Evolutionary conservation across 2,888 invertebrate species (phyloP), one percentile per base, ranked within the genome.

Genomic region (Chrysolina haemoptera): DNA sequence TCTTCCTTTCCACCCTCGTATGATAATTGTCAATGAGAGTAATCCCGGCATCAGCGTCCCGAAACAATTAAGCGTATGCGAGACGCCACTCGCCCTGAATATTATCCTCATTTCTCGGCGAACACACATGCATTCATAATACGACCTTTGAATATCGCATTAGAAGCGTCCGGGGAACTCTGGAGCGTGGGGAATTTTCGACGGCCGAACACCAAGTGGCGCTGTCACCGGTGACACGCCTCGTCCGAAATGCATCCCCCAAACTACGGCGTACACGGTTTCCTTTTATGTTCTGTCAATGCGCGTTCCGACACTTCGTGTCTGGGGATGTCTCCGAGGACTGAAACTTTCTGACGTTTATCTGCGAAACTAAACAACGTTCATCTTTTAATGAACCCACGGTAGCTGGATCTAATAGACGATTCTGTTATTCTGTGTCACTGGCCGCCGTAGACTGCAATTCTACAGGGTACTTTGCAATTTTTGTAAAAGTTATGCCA

Each of bases 221-320:
- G 73, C 80, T 79, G 83, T 81, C 82, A 79, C 78, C 78, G 77
- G 78, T 82, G 81, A 83, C 83, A 82, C 80, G 80, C 83, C 83
- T 82, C 81, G 81, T 84, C 84, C 83, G 83, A 82, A 84, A 85
- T 84, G 85, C 85, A 84, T 82, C 84, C 84, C 53, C 84, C 79
- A 81, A 82, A 82, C 83, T 83, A 82, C 84, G 82, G 84, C 83
- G 83, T 84, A 83, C 83, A 82, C 82, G 82, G 85, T 83, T 83
- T 85, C 84, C 84, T 85, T 84, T 85, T 84, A 83, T 84, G 83
- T 80, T 83, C 82, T 83, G 84, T 83, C 84, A 83, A 84, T 84
- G 84, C 83, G 83, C 84, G 83, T 84, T 85, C 83, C 83, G 83
- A 81, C 82, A 80, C 80, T 83, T 80, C 80, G 78, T 55, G 72